Conservation (phyloP, 2,113 vertebrate species). For the Anguilla rostrata region DNA sequence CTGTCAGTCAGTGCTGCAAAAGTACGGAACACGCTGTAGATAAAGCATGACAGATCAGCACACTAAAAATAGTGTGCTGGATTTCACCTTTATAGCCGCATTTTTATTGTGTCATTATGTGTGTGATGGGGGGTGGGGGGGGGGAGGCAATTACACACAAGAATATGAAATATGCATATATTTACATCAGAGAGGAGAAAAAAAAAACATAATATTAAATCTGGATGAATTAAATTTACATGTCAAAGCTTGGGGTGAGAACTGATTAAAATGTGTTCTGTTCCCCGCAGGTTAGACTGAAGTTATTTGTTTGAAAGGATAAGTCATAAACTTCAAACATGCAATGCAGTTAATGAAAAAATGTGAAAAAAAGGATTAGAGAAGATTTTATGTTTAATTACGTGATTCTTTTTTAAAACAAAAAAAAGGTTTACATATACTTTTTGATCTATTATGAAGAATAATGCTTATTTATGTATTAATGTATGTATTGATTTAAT, state of each 20-base stretch:
- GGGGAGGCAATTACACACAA: constrained; percentile 58
- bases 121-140: constrained; percentile 19
- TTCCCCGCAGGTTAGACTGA: constrained; percentile 43
- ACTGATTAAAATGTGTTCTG: constrained; percentile 57
- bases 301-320: constrained; percentile 66
- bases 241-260: constrained; percentile 63
- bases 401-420: constrained; percentile 51
- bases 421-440: constrained; percentile 36
- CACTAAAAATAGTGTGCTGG: constrained; percentile 4
- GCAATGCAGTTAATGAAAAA: constrained; percentile 64
- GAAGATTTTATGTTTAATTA: constrained; percentile 53
- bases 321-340: constrained; percentile 61
- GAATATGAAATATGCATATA: constrained; percentile 61
- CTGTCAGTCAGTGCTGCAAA: background rate
- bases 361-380: constrained; percentile 51
- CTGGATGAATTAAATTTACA: constrained; percentile 53
- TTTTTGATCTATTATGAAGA: constrained; percentile 39
- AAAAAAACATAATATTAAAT: constrained; percentile 53
- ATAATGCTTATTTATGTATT: background rate
- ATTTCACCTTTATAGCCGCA: constrained; percentile 29
- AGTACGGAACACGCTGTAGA: background rate
- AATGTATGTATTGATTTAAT: constrained; percentile 10
- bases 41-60: background rate
- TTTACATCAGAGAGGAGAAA: constrained; percentile 45
- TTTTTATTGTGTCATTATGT: constrained; percentile 54